Base-by-base conservation (phyloP, 2,797 vertebrate genomes). In the Bufotes viridis region DNA sequence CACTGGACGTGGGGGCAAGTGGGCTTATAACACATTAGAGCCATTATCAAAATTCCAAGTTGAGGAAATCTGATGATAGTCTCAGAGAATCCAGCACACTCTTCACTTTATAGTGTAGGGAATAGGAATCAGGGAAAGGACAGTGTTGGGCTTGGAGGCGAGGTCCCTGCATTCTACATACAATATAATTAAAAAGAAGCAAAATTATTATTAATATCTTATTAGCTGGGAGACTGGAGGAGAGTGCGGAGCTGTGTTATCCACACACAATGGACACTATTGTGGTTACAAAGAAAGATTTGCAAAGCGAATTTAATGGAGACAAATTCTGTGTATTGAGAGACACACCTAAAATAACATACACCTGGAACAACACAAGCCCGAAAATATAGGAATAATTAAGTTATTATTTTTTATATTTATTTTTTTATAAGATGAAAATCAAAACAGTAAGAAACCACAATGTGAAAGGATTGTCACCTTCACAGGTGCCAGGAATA, bases 321-420 rank as follows among this genome's bases (percentile, higher is more conserved):
- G 78, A 69, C 76, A 86, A 80, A 86, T 86, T 69, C 76, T 34
- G 24, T n/a, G 24, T 24, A 29, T 79, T 67, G 29, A 42, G 17
- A 29, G 85, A 65, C 76, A 79, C 85, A 61, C 85, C 85, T 65
- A 49, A 42, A 79, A 70, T 42, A 86, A 86, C 63, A 70, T 65
- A 26, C 24, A 24, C 53, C 53, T 57, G 29, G 63, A 61, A 79
- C 58, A 1, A 29, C 9, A 20, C 60, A 18, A n/a, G 22, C 20
- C 2, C 8, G 5, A 72, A 61, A 69, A 57, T 29, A 15, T 14
- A 6, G 63, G 82, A 42, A 72, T 86, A 86, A 86, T 86, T 86
- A 58, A n/a, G 18, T 34, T 20, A 70, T 80, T 80, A 72, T 86
- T 76, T 86, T 67, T 72, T 58, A 58, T 86, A 70, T 86, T 80